A percentile compares a stretch with the other conserved stretches of the same genome.
Evolutionary conservation across 2,797 vertebrate species (phyloP).

Genomic region (Phalloptychus januarius): DNA sequence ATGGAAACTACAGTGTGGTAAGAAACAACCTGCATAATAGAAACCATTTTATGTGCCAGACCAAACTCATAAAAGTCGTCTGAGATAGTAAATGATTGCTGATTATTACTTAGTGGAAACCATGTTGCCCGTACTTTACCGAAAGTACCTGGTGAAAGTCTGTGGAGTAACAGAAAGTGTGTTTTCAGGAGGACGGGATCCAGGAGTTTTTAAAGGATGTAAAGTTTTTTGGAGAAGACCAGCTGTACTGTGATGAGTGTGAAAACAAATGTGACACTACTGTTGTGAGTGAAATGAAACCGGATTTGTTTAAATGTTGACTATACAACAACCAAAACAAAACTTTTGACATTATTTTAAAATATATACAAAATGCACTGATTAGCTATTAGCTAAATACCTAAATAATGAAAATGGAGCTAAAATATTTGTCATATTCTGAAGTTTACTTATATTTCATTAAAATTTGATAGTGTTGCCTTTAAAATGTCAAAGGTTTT

Average conservation of each 20-base stretch:
- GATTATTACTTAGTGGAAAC: neutral
- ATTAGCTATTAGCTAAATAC: neutral
- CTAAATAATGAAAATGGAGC: neutral
- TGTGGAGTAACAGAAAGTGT: neutral
- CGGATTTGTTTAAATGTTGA: neutral
- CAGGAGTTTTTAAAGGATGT: neutral
- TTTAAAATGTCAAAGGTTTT: neutral
- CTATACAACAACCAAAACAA: neutral
- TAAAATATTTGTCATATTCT: neutral
- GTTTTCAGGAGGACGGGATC: neutral
- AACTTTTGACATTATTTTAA: too few relatives aligned
- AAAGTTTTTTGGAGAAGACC: neutral
- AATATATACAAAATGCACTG: too few relatives aligned
- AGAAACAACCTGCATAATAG: neutral
- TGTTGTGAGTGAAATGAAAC: neutral
- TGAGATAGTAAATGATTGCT: neutral
- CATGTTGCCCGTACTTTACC: too few relatives aligned
- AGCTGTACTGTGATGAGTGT: neutral
- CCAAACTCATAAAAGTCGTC: neutral
- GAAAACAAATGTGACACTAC: fast-evolving
- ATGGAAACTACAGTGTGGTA: constrained; percentile 58
- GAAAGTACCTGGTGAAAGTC: neutral
- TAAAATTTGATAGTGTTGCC: neutral
- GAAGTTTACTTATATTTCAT: neutral
- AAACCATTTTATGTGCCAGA: neutral